Evolutionary conservation across 2,113 vertebrate genomes (phyloP), one percentile per base, ranked within the genome.

Genomic region (Cyprinus carpio): DNA sequence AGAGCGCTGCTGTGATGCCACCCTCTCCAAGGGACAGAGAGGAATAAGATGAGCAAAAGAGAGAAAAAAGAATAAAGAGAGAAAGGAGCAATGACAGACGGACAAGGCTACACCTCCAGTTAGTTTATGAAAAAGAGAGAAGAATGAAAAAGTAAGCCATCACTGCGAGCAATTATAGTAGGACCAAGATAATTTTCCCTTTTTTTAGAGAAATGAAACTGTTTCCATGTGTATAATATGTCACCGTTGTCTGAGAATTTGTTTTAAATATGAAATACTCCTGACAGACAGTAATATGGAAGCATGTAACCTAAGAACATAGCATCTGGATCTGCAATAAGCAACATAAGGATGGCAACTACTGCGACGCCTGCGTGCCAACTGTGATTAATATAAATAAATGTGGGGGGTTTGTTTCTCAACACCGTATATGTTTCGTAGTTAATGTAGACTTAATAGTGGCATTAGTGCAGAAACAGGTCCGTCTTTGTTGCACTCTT

Each of bases 261-360:
- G 86, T 92, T 93, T 92, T 88, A 87, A 92, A 93, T 92, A 91
- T 92, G 79, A 92, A 93, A 92, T 89, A 76, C 82, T 87, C 83
- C 88, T 77, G 87, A 85, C 85, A 87, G 89, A 85, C 77, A 89
- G 90, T 88, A 90, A 86, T 83, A 89, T 78, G 72, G 81, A 82
- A 83, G 87, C 54, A 5, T 81, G 90, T 90, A 93, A 92, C 86
- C 88, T 58, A 86, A 92, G 87, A 92, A 86, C 82, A 54, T 27
- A 46, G 69, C 82, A 89, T 92, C 84, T 91, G 90, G 89, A 89
- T 90, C 86, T 88, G 82, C 85, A 82, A 89, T 88, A 89, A 71
- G 58, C 88, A 89, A 89, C 88, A 91, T 90, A 92, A 90, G 89
- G 89, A 92, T 92, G 87, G 90, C 89, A 90, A 91, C 85, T 77